A percentile compares a stretch with the other conserved stretches of the same genome.
Evolutionary conservation across 2,888 invertebrate species (phyloP).

Genomic region (Lampropteryx suffumata): DNA sequence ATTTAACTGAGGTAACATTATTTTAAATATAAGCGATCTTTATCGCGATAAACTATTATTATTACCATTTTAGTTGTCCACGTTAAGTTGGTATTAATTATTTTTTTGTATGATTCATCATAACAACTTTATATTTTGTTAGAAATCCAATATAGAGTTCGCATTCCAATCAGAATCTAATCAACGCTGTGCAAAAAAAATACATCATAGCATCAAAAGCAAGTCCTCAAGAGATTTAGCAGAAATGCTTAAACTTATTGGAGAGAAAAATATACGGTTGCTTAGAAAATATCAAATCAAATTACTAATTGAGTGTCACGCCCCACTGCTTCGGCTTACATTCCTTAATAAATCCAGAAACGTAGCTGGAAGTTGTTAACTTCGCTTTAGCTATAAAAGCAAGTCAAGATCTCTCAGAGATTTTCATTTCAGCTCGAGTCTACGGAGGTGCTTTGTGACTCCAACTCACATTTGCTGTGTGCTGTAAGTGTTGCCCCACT

Average conservation of each 20-base stretch:
- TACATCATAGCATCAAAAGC: constrained; percentile 8
- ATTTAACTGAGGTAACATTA: too few relatives aligned
- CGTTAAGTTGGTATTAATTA: too few relatives aligned
- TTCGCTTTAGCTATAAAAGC: constrained; percentile 63
- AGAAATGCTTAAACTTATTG: constrained; percentile 28
- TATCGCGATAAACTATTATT: too few relatives aligned
- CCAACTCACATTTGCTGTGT: constrained; percentile 41
- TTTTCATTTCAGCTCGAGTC: constrained; percentile 67
- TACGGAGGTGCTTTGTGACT: constrained; percentile 52
- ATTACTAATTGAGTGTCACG: constrained; percentile 71
- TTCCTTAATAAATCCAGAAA: constrained; percentile 65
- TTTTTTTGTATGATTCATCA: too few relatives aligned
- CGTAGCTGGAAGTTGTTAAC: constrained; percentile 63
- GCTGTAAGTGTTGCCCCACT: constrained; percentile 48
- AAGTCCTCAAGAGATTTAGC: constrained; percentile 14
- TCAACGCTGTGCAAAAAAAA: constrained; percentile 10
- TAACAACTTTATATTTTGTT: too few relatives aligned
- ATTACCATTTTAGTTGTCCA: too few relatives aligned
- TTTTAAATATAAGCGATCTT: too few relatives aligned
- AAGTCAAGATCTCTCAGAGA: constrained; percentile 61
- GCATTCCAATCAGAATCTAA: constrained; percentile 7
- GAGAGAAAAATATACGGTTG: constrained; percentile 35
- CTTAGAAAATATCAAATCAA: constrained; percentile 62
- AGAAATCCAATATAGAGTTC: too few relatives aligned
- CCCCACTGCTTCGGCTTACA: constrained; percentile 61